A percentile compares a stretch with the other conserved stretches of the same genome.
These are phyloP conservation scores for Chiloscyllium punctatum DNA, from an alignment of 2,797 vertebrate genomes.

Conservation along the genomic window DNA sequence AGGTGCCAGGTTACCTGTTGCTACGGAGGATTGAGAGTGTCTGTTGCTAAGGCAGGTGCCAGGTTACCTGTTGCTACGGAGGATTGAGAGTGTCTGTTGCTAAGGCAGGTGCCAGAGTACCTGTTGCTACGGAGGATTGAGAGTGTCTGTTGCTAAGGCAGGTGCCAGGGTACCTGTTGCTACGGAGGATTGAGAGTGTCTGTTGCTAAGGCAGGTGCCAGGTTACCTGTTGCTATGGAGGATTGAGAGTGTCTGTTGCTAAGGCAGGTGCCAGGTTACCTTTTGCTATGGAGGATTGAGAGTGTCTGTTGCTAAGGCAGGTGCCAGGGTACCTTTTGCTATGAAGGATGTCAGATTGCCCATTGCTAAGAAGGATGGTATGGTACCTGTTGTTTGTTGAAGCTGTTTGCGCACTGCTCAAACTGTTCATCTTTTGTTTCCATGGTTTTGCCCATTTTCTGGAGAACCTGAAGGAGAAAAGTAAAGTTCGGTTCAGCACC, in stretches of 20 bases:
- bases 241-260: not conserved
- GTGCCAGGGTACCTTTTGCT: not conserved
- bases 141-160: not conserved
- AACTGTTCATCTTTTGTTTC: conserved; percentile 86
- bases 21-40: not conserved
- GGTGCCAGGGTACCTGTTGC: not conserved
- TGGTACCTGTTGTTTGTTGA: conserved; percentile 81
- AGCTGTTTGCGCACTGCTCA: conserved; percentile 63
- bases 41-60: not conserved
- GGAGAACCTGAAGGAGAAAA: conserved; percentile 67
- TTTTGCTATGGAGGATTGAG: not conserved
- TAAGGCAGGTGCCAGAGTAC: not conserved
- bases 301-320: not conserved
- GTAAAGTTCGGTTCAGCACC: conserved; percentile 13
- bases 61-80: not conserved
- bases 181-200: not conserved
- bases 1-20: not conserved
- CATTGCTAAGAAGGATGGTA: not conserved
- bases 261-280: not conserved
- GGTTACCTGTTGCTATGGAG: not conserved
- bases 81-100: not conserved
- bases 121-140: not conserved
- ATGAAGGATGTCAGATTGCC: not conserved
- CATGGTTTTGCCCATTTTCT: conserved; percentile 78
- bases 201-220: not conserved